Evolutionary conservation across 2,113 vertebrate genomes (phyloP), one percentile per base, ranked within the genome.

Genomic region (Pogonocichla stellata): DNA sequence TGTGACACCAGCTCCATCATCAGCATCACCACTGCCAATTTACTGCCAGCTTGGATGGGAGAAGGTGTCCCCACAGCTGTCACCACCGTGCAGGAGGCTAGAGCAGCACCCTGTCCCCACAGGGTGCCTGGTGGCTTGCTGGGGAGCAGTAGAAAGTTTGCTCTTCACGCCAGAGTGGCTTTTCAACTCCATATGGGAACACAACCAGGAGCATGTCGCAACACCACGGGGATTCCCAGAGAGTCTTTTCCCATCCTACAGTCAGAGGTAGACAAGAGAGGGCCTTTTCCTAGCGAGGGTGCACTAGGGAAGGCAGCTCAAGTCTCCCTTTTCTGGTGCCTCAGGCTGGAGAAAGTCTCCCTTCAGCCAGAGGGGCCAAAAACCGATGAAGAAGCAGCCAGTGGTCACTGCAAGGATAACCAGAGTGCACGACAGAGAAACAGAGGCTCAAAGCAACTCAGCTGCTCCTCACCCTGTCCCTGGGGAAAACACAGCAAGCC

Each of bases 141-240:
- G 60, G 25, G n/a, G 34, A 33, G 9, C 16, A n/a, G 40, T 0
- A 13, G n/a, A 8, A 91, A n/a, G 22, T 74, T 82, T 50, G 60
- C 22, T 80, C 24, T 33, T 60, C 50, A 9, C 2, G 2, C 0
- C 0, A 33, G 17, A 36, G 48, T 0, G 1, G 71, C 62, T 69
- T 82, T 83, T 40, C 3, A 1, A 16, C 43, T 3, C 4, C 5
- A 12, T 12, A 7, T 28, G 57, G 25, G 38, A 79, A 66, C 34
- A 50, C 26, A 42, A 26, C 8, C 34, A 43, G 47, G 13, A 88
- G 33, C 2, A 0, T 8, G 56, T 57, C 31, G 47, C 66, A 75
- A 72, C 62, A 56, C 43, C 40, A 5, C 0, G 2, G 58, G 26
- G 43, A 64, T 43, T 80, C 53, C 58, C 77, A 28, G 26, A 13